phyloP scores from a whole-genome alignment of 2,797 vertebrate species.

The Acanthis flammea region DNA sequence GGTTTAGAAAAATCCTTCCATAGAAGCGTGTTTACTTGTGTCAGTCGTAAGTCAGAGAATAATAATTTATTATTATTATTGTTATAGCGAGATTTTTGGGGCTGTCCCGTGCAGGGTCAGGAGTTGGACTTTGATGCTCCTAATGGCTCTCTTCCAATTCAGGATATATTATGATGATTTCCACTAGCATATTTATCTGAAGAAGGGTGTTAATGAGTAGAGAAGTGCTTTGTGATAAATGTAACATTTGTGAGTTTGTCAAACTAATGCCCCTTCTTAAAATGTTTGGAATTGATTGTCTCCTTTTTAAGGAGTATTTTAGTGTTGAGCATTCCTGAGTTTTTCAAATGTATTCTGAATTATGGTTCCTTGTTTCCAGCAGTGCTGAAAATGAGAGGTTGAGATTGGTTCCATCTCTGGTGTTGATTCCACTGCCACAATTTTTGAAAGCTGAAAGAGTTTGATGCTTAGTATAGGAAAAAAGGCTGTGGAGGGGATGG shows the following conservation, averaged over 20 bases:
- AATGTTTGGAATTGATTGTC: fast-evolving
- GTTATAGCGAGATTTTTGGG: not conserved
- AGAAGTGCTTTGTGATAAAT: not conserved
- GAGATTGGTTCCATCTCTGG: not conserved
- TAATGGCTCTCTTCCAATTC: not conserved
- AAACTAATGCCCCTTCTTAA: fast-evolving
- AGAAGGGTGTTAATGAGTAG: not conserved
- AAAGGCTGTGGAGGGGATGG: no score
- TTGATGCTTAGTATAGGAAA: not conserved
- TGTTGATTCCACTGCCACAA: fast-evolving
- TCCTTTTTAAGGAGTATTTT: not conserved
- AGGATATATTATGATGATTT: not conserved
- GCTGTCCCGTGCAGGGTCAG: not conserved
- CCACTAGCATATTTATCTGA: not conserved
- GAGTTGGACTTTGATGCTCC: not conserved
- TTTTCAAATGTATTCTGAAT: fast-evolving
- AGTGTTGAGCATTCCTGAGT: fast-evolving
- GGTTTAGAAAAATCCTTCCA: not conserved
- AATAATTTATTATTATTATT: not conserved
- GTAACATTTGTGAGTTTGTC: not conserved
- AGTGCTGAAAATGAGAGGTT: not conserved
- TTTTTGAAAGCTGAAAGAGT: not conserved
- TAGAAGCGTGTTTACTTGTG: fast-evolving
- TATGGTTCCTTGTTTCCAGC: fast-evolving
- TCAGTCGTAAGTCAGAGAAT: not conserved